phyloP scores from a whole-genome alignment of 2,888 invertebrate genomes.

The Chrysolina oricalcia region DNA sequence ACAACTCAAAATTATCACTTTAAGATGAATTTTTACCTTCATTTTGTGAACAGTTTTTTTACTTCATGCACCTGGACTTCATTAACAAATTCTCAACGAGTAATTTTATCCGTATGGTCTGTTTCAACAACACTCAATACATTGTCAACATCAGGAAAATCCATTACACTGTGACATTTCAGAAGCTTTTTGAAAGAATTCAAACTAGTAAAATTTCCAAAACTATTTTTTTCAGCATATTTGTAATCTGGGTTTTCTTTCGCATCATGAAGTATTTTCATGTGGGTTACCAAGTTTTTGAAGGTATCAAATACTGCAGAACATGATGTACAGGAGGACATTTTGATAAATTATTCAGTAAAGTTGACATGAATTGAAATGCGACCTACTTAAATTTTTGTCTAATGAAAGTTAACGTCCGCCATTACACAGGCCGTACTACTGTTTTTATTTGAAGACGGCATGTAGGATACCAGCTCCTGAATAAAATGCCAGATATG shows the following conservation, averaged over 20 bases:
- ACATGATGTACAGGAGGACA: too few relatives aligned
- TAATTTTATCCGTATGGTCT: neutral
- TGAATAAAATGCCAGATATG: constrained; percentile 46
- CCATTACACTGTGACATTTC: neutral
- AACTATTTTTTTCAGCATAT: constrained; percentile 15
- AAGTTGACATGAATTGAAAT: too few relatives aligned
- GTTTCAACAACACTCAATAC: neutral
- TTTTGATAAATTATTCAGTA: too few relatives aligned
- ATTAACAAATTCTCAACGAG: too few relatives aligned
- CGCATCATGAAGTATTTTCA: constrained; percentile 4
- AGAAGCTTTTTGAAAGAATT: constrained; percentile 23
- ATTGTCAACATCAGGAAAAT: neutral
- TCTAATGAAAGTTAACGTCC: constrained; percentile 33
- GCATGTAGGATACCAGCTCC: constrained; percentile 38
- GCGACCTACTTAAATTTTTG: neutral
- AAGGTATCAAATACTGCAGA: too few relatives aligned
- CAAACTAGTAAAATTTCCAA: constrained; percentile 8
- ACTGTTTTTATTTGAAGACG: constrained; percentile 24
- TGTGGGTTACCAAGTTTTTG: neutral
- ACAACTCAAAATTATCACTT: constrained; percentile 8
- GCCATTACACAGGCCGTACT: constrained; percentile 36
- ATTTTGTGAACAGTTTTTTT: too few relatives aligned
- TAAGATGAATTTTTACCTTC: neutral
- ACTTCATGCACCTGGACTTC: too few relatives aligned
- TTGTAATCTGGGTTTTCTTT: neutral